Evolutionary conservation across 1,140 invertebrate species (phyloP), one percentile per base, ranked within the genome.

Genomic region (Cotesia glomerata): DNA sequence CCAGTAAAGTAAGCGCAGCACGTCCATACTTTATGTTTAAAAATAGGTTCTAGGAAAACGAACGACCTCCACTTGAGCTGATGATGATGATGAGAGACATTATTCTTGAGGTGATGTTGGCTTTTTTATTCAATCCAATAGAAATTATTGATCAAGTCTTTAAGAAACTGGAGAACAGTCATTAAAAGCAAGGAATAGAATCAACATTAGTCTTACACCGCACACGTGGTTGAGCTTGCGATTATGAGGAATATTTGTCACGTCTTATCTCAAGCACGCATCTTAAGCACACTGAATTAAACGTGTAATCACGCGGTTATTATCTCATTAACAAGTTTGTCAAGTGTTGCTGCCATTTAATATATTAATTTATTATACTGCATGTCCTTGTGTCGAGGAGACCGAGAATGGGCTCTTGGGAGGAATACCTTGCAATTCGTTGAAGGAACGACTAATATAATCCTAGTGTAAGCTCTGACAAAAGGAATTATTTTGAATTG

Each of bases 241-340:
- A 77, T 84, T 85, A 84, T 81, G 81, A 61, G 65, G 77, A 83
- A 84, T 84, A 85, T 84, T 85, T 82, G 83, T 84, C 84, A 83
- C 79, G 78, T 79, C 77, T 82, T 83, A 85, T 85, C 84, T 76
- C 75, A 69, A 52, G 58, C 69, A 65, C 77, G 77, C 76, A 84
- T 85, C 83, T 83, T 76, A 80, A 83, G 74, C 76, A 69, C 65
- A 68, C 73, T 59, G 77, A 84, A 83, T 85, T 83, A 85, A 83
- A 82, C 74, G 75, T 80, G 81, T 85, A 85, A 85, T 82, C 81
- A 75, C 67, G 54, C 45, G 74, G 80, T 83, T 85, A 85, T 85
- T 85, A 84, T 82, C 84, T 84, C 81, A 81, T 85, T 82, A 83
- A 54, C 52, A 54, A 54, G 52, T 54, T 54, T 54, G 52, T 54